Evolutionary conservation across 2,797 vertebrate genomes (phyloP), one percentile per base, ranked within the genome.

Genomic region (Adelosebastes latens): DNA sequence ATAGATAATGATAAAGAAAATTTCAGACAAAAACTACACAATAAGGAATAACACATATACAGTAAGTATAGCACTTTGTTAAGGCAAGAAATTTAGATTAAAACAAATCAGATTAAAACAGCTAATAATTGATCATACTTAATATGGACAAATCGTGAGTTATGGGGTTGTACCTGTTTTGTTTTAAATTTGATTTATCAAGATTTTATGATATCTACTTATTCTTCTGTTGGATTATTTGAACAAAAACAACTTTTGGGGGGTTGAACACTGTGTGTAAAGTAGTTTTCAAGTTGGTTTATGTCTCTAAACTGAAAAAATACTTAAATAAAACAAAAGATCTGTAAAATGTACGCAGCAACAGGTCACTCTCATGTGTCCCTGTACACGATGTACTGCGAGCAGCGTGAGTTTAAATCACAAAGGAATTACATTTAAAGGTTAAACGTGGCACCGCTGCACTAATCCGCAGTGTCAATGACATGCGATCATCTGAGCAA

Each of bases 401-500:
- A 79, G 5, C 70, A 29, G 66, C 24, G 6, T 29, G 56, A 72
- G 69, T 74, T 87, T 75, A 75, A 81, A 81, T 83, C 81, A 90
- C 85, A 84, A 90, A 87, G 82, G 81, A 65, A 14, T 76, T 27
- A 73, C 80, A 80, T 80, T 70, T 60, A 87, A 86, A 91, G 88
- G 89, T 92, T 90, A 86, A 89, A 79, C 42, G 8, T 53, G 73
- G 66, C 87, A 59, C 74, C 42, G 1, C 63, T 56, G 82, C 68
- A 59, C 79, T 87, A 86, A 91, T 85, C 82, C 67, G 36, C 60
- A 49, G 73, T 49, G 18, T 81, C 79, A 20, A 46, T 90, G 90
- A 91, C 83, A 89, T 42, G 46, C 46, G 67, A 93, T 91, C 84
- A 73, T 82, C 86, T 83, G 75, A 81, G 72, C 81, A 89, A 93